Percentiles rank a stretch among this genome's conserved stretches.
phyloP scores from a whole-genome alignment of 2,113 vertebrate genomes.

The Coregonus clupeaformis region DNA sequence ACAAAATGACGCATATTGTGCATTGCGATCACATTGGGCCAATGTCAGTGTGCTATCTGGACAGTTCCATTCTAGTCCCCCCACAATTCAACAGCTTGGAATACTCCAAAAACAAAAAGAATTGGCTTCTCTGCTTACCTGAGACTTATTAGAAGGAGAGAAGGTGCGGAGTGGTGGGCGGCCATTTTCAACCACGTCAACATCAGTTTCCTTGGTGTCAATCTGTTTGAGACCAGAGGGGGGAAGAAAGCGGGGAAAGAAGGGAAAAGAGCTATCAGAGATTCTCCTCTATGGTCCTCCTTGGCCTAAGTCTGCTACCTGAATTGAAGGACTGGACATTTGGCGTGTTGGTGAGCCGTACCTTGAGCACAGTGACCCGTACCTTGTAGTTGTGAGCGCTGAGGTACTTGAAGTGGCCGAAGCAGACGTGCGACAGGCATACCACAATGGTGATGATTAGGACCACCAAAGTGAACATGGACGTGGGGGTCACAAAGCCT shows the following conservation, averaged over 20 bases:
- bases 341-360: no score
- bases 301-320: no score
- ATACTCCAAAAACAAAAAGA: constrained; percentile 45
- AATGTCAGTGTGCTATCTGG: no score
- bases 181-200: constrained; percentile 81
- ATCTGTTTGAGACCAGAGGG: constrained; percentile 65
- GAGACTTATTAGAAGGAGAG: constrained; percentile 74
- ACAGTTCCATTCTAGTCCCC: no score
- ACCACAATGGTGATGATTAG: constrained; percentile 95
- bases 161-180: constrained; percentile 43
- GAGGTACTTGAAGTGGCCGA: constrained; percentile 98
- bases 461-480: constrained; percentile 96
- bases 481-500: constrained; percentile 88
- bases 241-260: no score
- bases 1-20: no score
- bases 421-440: constrained; percentile 94
- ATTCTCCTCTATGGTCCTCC: no score
- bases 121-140: constrained; percentile 61
- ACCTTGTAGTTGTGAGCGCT: constrained; percentile 94
- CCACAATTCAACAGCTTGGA: no score
- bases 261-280: no score
- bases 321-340: no score
- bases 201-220: constrained; percentile 74
- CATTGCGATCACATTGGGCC: no score
- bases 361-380: no score